Evolutionary conservation across 2,113 vertebrate genomes (phyloP).

Genomic region (Prunella himalayana): DNA sequence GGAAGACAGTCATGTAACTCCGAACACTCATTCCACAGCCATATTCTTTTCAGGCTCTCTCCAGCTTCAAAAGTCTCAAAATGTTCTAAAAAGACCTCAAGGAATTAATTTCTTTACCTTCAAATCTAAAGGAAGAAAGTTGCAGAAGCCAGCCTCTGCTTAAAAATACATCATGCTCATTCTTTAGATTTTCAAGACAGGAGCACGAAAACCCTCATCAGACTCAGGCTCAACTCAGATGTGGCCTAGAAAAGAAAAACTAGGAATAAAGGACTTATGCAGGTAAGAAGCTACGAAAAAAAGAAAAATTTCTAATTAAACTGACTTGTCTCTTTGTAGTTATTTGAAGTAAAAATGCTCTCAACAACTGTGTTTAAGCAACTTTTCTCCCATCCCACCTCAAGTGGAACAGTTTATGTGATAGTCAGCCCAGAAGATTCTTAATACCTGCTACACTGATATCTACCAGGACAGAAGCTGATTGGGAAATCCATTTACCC

Average conservation of each 20-base stretch:
- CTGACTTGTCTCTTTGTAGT: neutral
- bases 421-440: neutral
- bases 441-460: neutral
- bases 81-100: neutral
- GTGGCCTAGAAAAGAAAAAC: neutral
- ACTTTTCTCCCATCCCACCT: neutral
- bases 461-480: neutral
- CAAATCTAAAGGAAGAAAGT: neutral
- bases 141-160: neutral
- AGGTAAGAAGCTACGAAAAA: neutral
- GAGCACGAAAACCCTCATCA: neutral
- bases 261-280: neutral
- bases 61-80: neutral
- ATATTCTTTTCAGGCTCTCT: neutral
- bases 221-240: neutral
- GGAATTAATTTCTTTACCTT: conserved; percentile 12
- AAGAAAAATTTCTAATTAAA: neutral
- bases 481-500: neutral
- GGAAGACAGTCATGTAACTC: neutral
- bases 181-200: neutral
- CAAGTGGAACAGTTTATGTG: neutral
- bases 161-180: neutral
- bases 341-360: neutral
- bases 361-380: neutral
- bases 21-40: neutral